A percentile compares a stretch with the other conserved stretches of the same genome.
Conservation (phyloP, 2,888 invertebrate genomes). For the Sphaeridia pumilis region DNA sequence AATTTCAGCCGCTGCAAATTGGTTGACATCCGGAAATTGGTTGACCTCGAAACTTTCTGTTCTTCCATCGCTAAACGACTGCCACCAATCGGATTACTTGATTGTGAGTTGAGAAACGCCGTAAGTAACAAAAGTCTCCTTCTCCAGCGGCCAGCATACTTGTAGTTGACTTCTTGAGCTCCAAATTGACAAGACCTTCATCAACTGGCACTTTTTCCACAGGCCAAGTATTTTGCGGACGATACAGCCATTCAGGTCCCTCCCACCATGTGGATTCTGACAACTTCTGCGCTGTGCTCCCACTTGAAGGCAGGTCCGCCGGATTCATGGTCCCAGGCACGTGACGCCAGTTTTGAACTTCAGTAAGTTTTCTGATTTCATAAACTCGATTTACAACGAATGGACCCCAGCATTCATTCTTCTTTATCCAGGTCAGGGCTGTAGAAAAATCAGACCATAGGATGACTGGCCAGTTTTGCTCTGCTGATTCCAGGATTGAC, state of each 20-base stretch:
- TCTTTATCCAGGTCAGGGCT: constrained; percentile 26
- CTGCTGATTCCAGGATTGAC: constrained; percentile 17
- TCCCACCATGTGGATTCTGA: constrained; percentile 27
- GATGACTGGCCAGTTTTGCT: not conserved
- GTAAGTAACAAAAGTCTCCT: too few species aligned
- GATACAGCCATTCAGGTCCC: constrained; percentile 27
- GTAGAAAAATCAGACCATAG: constrained; percentile 27
- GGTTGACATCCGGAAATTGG: too few species aligned
- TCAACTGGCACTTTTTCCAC: not conserved
- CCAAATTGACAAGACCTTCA: constrained; percentile 10
- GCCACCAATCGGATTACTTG: too few species aligned
- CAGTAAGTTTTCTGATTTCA: constrained; percentile 14
- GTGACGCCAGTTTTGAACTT: constrained; percentile 17
- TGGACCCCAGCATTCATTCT: constrained; percentile 23
- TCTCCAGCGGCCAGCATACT: too few species aligned
- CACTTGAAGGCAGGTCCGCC: constrained; percentile 32
- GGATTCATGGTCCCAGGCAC: constrained; percentile 27
- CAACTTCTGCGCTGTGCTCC: constrained; percentile 18
- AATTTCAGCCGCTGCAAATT: too few species aligned
- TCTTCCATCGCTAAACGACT: too few species aligned
- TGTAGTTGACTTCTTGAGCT: constrained; percentile 1
- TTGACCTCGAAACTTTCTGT: too few species aligned
- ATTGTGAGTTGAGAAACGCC: too few species aligned
- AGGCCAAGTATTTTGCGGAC: constrained; percentile 17
- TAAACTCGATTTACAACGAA: constrained; percentile 10